These are phyloP conservation scores for Pionites leucogaster DNA, from an alignment of 2,113 vertebrate genomes.

Conservation along the genomic window DNA sequence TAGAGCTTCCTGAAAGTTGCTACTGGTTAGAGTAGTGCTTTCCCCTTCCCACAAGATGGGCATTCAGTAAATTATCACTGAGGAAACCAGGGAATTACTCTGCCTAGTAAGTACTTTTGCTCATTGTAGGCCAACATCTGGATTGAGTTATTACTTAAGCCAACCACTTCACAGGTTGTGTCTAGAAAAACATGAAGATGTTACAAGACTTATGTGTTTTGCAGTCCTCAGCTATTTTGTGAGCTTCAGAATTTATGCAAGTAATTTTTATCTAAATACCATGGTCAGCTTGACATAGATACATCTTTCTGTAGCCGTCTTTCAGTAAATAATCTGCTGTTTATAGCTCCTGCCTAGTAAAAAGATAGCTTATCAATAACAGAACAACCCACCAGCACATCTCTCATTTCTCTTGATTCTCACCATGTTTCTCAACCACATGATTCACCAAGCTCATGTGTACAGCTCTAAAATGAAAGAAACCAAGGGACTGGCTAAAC, in stretches of 20 bases:
- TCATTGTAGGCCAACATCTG: not conserved
- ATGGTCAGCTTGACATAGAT: not conserved
- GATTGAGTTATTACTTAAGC: not conserved
- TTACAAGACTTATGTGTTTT: not conserved
- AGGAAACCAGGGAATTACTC: not conserved
- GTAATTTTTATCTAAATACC: not conserved
- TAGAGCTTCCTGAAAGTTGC: not conserved
- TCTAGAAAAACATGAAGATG: not conserved
- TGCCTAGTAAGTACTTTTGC: not conserved
- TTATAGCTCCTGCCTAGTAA: not conserved
- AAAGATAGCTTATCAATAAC: not conserved
- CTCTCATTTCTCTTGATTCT: not conserved
- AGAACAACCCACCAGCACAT: not conserved
- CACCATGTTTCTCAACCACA: not conserved
- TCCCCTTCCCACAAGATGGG: not conserved
- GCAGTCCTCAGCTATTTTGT: not conserved
- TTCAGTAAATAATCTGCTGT: not conserved
- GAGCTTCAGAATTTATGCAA: not conserved
- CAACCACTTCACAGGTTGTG: not conserved
- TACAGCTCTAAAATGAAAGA: not conserved
- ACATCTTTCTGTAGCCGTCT: not conserved
- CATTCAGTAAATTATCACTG: not conserved
- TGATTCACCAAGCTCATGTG: not conserved
- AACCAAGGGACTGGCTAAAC: not conserved
- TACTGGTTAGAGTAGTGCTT: fast-evolving